These are phyloP conservation scores for Grantiella picta DNA, from an alignment of 2,113 vertebrate genomes.

Conservation along the genomic window DNA sequence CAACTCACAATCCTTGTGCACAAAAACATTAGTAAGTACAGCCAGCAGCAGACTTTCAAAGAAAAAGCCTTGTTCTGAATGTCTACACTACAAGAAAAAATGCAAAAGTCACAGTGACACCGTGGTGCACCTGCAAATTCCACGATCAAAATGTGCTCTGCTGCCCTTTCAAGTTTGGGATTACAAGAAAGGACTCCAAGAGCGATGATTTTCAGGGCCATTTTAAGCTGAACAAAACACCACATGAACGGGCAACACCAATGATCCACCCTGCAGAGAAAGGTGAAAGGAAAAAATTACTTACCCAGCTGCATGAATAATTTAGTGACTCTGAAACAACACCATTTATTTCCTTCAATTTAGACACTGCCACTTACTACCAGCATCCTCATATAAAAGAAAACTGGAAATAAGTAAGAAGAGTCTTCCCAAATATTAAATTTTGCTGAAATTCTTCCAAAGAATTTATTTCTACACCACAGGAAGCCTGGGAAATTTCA, in stretches of 20 bases:
- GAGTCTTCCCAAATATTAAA: background rate
- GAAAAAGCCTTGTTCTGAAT: background rate
- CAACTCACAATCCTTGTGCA: background rate
- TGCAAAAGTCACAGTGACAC: background rate
- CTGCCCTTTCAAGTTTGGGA: background rate
- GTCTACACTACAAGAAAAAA: background rate
- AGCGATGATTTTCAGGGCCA: background rate
- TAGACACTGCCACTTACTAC: background rate
- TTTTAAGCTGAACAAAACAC: slow-evolving; percentile 2
- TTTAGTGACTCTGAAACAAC: background rate
- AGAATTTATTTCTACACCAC: background rate
- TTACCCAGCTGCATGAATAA: background rate
- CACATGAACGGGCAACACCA: background rate
- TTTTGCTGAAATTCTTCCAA: slow-evolving; percentile 3
- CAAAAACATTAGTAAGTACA: background rate
- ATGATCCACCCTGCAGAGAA: background rate
- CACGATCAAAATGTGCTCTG: background rate
- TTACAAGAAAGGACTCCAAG: background rate
- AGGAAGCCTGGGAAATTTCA: slow-evolving; percentile 21
- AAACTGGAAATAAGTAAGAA: background rate
- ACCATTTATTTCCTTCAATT: background rate
- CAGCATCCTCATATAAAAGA: background rate
- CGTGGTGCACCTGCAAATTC: background rate
- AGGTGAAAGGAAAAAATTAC: background rate
- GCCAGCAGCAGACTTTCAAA: background rate